These are phyloP conservation scores for Caiman crocodilus DNA, from an alignment of 2,797 vertebrate species.

Conservation along the genomic window DNA sequence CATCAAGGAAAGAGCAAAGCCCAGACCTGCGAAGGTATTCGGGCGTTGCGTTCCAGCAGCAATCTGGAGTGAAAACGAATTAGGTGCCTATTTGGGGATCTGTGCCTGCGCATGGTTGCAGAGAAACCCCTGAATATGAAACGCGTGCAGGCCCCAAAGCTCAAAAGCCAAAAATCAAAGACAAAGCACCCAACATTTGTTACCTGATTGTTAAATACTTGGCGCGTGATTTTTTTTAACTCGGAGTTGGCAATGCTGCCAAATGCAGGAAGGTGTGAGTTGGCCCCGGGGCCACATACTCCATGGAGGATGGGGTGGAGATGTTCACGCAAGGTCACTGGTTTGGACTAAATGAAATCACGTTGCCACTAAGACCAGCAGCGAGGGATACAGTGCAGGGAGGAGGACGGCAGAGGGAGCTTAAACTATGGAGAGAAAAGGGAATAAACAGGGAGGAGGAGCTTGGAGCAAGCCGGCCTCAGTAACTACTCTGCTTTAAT, in stretches of 20 bases:
- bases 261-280: background rate
- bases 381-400: background rate
- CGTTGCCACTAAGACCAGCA: background rate
- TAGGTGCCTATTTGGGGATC: background rate
- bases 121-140: background rate
- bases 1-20: background rate
- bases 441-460: slow-evolving; percentile 22
- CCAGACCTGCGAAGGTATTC: too few species aligned
- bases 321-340: background rate
- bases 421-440: background rate
- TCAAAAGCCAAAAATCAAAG: background rate
- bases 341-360: background rate
- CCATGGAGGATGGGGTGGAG: slow-evolving; percentile 13
- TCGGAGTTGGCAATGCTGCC: background rate
- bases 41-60: too few species aligned
- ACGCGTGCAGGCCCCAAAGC: background rate
- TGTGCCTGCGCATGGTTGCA: background rate
- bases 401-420: background rate
- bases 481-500: slow-evolving; percentile 37
- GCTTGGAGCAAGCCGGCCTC: background rate
- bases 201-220: slow-evolving; percentile 22
- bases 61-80: too few species aligned
- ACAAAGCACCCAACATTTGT: background rate
- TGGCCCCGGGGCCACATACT: slow-evolving; percentile 30
- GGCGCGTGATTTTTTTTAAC: background rate